Evolutionary conservation across 2,797 vertebrate species (phyloP).

Genomic region (Limnodromus scolopaceus): DNA sequence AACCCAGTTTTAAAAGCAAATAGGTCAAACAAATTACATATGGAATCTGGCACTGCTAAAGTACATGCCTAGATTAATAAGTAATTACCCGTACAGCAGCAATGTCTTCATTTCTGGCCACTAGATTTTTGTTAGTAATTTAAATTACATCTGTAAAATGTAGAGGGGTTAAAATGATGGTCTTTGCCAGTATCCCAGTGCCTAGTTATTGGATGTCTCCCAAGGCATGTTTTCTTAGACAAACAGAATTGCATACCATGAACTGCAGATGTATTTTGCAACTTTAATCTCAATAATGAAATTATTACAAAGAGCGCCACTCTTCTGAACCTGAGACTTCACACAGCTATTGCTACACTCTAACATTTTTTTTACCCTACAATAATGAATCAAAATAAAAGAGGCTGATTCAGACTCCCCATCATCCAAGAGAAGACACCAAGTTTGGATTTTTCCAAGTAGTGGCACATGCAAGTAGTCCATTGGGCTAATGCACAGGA

Average conservation of each 20-base stretch:
- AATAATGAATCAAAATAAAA: neutral
- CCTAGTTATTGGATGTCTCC: neutral
- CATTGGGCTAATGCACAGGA: neutral
- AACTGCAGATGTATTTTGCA: neutral
- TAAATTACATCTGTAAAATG: neutral
- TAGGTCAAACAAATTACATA: slow-evolving; percentile 33
- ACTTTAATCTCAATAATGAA: neutral
- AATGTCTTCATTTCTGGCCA: neutral
- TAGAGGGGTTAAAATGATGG: neutral
- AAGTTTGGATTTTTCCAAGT: neutral
- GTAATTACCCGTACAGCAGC: neutral
- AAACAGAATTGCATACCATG: neutral
- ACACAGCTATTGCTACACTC: neutral
- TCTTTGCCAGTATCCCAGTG: neutral
- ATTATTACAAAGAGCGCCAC: neutral
- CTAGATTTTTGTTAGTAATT: neutral
- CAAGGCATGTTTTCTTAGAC: neutral
- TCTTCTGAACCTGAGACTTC: neutral
- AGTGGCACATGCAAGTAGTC: rapidly evolving
- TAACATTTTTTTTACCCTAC: neutral
- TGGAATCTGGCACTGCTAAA: slow-evolving; percentile 13
- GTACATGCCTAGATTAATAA: slow-evolving; percentile 13
- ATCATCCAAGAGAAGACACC: neutral
- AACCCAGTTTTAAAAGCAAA: slow-evolving; percentile 25
- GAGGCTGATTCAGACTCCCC: neutral